phyloP scores from a whole-genome alignment of 2,113 vertebrate species.

The Sorex araneus region DNA sequence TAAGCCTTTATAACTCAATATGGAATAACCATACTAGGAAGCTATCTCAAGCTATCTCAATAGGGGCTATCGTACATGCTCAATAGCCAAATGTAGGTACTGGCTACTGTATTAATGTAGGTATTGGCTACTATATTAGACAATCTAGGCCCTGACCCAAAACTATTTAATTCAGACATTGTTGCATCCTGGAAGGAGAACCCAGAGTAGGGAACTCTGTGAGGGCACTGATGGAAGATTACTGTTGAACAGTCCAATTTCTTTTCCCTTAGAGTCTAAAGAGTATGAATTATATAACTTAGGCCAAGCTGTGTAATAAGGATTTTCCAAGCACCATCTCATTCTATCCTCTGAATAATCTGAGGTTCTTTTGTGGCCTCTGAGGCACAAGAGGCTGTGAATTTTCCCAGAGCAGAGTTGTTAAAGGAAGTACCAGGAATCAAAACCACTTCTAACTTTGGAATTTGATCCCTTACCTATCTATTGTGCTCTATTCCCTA shows the following conservation, averaged over 20 bases:
- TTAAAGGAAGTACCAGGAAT: slow-evolving; percentile 16
- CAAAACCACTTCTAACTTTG: slow-evolving; percentile 21
- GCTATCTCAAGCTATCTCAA: background rate
- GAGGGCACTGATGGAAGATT: background rate
- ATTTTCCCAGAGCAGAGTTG: slow-evolving; percentile 52
- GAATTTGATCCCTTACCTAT: background rate
- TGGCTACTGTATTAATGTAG: background rate
- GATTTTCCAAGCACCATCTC: slow-evolving; percentile 40
- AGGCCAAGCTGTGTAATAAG: background rate
- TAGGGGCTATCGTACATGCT: background rate
- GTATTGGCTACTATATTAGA: background rate
- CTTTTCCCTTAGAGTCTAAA: background rate
- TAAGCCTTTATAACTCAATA: slow-evolving; percentile 16
- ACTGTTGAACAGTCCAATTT: background rate
- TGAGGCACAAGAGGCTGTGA: slow-evolving; percentile 52
- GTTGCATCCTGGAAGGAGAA: background rate
- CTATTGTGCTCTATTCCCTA: too few species aligned
- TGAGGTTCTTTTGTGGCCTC: slow-evolving; percentile 43
- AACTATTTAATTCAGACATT: background rate
- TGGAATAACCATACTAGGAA: too few species aligned
- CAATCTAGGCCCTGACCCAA: fast-evolving
- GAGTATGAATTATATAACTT: background rate
- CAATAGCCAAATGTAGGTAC: background rate
- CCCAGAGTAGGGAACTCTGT: background rate
- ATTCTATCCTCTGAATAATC: slow-evolving; percentile 10